A percentile compares a stretch with the other conserved stretches of the same genome.
These are phyloP conservation scores for Hoplodrina ambigua DNA, from an alignment of 2,888 invertebrate genomes.

Conservation along the genomic window DNA sequence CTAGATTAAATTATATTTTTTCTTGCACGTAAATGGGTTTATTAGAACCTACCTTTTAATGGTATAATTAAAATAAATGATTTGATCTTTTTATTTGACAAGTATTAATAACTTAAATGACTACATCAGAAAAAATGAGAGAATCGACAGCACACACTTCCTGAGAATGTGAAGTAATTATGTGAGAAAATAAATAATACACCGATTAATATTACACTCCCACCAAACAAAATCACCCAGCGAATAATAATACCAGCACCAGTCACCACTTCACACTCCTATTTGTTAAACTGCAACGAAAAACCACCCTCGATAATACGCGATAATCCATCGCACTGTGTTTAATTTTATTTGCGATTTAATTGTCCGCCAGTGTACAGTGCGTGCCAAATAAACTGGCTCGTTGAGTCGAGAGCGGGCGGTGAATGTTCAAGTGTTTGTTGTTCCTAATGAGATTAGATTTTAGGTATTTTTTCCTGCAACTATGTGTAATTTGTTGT, in stretches of 20 bases:
- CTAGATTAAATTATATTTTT: no score
- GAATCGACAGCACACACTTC: background rate
- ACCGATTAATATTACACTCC: constrained; percentile 47
- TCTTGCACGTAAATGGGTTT: no score
- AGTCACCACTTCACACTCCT: constrained; percentile 46
- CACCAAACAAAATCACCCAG: constrained; percentile 51
- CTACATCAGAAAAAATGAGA: background rate
- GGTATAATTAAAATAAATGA: no score
- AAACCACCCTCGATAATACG: constrained; percentile 66
- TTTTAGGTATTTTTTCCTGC: constrained; percentile 57
- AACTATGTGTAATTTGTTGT: constrained; percentile 59
- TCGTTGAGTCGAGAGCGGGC: constrained; percentile 65
- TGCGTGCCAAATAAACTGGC: constrained; percentile 76
- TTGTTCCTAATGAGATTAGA: constrained; percentile 67
- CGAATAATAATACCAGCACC: constrained; percentile 48
- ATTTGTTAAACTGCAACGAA: constrained; percentile 59
- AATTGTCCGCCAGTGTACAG: constrained; percentile 80
- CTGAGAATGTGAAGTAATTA: background rate
- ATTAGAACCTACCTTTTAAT: no score
- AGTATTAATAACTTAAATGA: background rate
- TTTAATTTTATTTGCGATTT: constrained; percentile 87
- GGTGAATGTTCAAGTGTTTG: constrained; percentile 63
- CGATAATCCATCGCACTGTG: constrained; percentile 76
- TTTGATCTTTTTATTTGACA: no score
- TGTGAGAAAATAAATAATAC: constrained; percentile 22